Base-by-base conservation (phyloP, 1,140 invertebrate species). In the Pantala flavescens region DNA sequence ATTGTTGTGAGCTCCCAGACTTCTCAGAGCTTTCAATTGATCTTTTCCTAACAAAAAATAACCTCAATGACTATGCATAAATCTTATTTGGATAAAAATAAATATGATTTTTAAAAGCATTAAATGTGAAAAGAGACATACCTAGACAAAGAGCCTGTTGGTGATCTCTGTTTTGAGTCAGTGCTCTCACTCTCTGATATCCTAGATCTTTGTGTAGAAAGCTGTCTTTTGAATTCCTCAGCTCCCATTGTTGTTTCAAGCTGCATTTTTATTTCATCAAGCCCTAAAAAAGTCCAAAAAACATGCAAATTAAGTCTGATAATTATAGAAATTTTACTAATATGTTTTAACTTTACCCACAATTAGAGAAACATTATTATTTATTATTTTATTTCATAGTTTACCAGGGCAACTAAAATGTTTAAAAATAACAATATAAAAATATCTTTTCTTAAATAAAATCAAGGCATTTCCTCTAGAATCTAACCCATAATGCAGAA, bases 201-300 rank as follows among this genome's bases (percentile, higher is more conserved):
- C 70, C 19, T 74, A 75, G 10, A 73, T 75, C 23, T 73, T 70
- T 19, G 28, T 24, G 16, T 49, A 19, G 70, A 76, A 24, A 73
- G 28, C 28, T 77, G 75, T 16, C 71, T 19, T 73, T 87, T 84
- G 74, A 92, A 84, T 79, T 91, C 90, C 28, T 84, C 83, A 2
- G 82, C 80, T 28, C 90, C 88, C 1, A 90, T 83, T 74, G 88
- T 90, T 70, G 82, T 87, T 78, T 90, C 90, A 21, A 93, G 82
- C 76, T 91, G 89, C 75, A 89, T 87, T 81, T 93, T 92, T 43
- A 93, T 87, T 80, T 90, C 90, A 76, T 90, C 86, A 70, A 93
- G 82, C 82, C 93, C 91, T 86, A 80, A 43, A 87, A 81, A 49
- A 77, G 81, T 75, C 78, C 73, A 75, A 42, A 77, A 75, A 23